These are phyloP conservation scores for Phoxinus phoxinus DNA, from an alignment of 2,113 vertebrate genomes.

Conservation along the genomic window DNA sequence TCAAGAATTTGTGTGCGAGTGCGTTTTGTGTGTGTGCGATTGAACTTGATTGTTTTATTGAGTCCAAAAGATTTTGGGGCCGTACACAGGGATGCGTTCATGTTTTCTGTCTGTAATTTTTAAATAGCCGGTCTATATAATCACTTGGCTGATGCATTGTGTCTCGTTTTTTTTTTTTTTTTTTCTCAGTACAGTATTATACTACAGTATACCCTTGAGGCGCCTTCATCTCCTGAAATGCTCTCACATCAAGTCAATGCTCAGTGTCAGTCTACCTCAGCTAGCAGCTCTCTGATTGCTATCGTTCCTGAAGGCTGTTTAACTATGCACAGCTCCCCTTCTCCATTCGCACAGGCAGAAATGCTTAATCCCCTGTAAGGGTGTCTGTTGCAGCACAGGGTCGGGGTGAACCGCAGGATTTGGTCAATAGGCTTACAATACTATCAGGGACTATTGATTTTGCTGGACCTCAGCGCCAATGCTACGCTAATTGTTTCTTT, in stretches of 20 bases:
- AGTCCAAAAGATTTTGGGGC: background rate
- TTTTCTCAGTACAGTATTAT: background rate
- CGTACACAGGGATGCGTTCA: background rate
- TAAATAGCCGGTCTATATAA: background rate
- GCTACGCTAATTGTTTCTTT: conserved; percentile 67
- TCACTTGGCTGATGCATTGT: background rate
- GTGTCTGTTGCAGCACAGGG: conserved; percentile 53
- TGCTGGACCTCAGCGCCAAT: conserved; percentile 53
- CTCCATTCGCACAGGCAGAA: conserved; percentile 55
- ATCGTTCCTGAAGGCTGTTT: conserved; percentile 56
- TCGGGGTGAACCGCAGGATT: conserved; percentile 54
- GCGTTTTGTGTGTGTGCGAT: conserved; percentile 6
- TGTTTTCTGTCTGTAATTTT: background rate
- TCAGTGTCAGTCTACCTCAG: conserved; percentile 58
- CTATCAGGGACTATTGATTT: conserved; percentile 64
- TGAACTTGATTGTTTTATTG: conserved; percentile 13
- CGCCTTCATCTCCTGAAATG: conserved; percentile 54
- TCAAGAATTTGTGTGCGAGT: conserved; percentile 13
- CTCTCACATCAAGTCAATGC: conserved; percentile 49
- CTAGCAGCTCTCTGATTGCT: conserved; percentile 53
- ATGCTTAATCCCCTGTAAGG: conserved; percentile 59
- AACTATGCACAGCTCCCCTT: conserved; percentile 57
- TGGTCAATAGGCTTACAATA: conserved; percentile 67
- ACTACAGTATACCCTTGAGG: conserved; percentile 43
- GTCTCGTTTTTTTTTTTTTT: background rate